Evolutionary conservation across 2,888 invertebrate species (phyloP), one percentile per base, ranked within the genome.

Genomic region (Dicyrtomina minuta): DNA sequence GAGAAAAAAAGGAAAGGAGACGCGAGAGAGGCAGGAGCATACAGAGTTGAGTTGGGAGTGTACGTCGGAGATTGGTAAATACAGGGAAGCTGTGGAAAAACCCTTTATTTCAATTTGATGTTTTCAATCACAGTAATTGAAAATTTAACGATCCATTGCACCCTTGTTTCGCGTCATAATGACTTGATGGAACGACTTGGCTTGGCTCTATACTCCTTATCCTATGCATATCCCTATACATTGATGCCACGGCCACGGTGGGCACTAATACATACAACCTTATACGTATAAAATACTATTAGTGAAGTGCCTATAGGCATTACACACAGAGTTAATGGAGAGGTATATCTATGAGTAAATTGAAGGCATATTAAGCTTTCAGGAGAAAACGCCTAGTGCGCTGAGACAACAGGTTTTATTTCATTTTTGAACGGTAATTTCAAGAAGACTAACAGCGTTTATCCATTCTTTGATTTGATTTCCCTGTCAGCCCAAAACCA

Each of bases 71-170:
- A 55, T 39, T 53, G 55, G 24, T 49, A 62, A 24, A 53, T 24
- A 53, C 15, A 65, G 55, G 41, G 65, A 65, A 65, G 56, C 65
- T 65, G 65, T 44, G 59, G 60, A 43, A 46, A 66, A 58, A 66
- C 60, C 49, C 53, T 60, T 68, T 68, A 60, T 60, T 39, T 53
- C 49, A 39, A 24, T 68, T 64, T 60, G 65, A 59, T 51, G 53
- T 68, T 60, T 68, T 59, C 68, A 68, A 68, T 68, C 68, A 60
- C 51, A 59, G 68, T 68, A 68, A 68, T 68, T 68, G 68, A 68
- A 68, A 68, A 68, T 68, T 68, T 68, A 68, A 68, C 68, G 60
- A 68, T 60, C 68, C 68, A 68, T 68, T 68, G 51, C 59, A 22
- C 60, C 51, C 68, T 68, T 68, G 60, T 68, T 68, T 68, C 51